Evolutionary conservation across 2,888 invertebrate genomes (phyloP).

Genomic region (Macaria liturata): DNA sequence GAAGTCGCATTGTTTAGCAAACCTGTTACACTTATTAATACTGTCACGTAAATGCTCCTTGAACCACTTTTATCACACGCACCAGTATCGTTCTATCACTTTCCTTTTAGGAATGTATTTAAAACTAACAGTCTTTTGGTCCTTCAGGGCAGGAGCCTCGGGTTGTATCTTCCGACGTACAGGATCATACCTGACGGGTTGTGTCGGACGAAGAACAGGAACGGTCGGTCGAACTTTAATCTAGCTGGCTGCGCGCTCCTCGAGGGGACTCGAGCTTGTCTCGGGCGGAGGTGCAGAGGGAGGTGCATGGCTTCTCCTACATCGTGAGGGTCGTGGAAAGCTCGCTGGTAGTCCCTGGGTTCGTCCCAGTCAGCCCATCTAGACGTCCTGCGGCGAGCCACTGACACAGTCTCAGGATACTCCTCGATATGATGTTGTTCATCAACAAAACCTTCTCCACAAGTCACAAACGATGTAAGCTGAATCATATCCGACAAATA

Average conservation of each 20-base stretch:
- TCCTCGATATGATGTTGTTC: constrained; percentile 92
- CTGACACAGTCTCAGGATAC: constrained; percentile 87
- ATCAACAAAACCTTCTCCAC: constrained; percentile 88
- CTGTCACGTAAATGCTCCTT: constrained; percentile 79
- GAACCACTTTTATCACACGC: constrained; percentile 71
- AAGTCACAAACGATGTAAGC: constrained; percentile 92
- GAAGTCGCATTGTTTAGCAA: constrained; percentile 38
- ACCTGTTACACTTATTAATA: constrained; percentile 71
- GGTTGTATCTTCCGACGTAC: constrained; percentile 94
- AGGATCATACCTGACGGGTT: constrained; percentile 96
- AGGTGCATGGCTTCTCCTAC: constrained; percentile 80
- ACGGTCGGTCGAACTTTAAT: constrained; percentile 93
- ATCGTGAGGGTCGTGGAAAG: constrained; percentile 86
- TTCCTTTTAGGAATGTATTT: constrained; percentile 72
- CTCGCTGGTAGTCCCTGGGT: constrained; percentile 86
- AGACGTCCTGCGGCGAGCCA: constrained; percentile 62
- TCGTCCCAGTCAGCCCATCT: constrained; percentile 81
- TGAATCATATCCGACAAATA: constrained; percentile 93
- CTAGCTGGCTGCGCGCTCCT: constrained; percentile 85
- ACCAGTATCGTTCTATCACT: constrained; percentile 74
- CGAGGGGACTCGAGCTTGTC: constrained; percentile 88
- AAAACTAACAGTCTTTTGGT: constrained; percentile 76
- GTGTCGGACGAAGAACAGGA: constrained; percentile 94
- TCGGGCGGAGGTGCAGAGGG: constrained; percentile 87
- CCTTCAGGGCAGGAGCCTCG: constrained; percentile 88